Percentiles rank a stretch among this genome's conserved stretches.
phyloP scores from a whole-genome alignment of 2,888 invertebrate genomes.

The Hirtodrosophila confusa region DNA sequence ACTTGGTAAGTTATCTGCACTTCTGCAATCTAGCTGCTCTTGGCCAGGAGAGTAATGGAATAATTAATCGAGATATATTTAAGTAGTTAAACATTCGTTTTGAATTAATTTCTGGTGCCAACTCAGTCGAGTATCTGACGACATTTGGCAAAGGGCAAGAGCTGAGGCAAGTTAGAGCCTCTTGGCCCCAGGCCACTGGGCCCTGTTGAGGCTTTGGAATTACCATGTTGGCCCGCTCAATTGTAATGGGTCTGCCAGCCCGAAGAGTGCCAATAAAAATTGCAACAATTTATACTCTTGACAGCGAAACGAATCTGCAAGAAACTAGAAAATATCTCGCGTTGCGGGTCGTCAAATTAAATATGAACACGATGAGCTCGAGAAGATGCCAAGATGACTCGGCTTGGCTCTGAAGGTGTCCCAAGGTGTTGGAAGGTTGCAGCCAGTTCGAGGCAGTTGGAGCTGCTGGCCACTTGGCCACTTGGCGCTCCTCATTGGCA shows the following conservation, averaged over 20 bases:
- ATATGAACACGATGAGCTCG: slow-evolving; percentile 40
- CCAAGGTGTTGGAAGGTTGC: slow-evolving; percentile 7
- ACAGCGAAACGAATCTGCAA: slow-evolving; percentile 66
- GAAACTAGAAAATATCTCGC: slow-evolving; percentile 13
- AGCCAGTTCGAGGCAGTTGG: neutral
- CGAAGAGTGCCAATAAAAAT: slow-evolving; percentile 60
- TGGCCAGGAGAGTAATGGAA: neutral
- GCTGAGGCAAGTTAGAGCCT: neutral
- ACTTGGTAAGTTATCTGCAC: neutral
- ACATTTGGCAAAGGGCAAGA: slow-evolving; percentile 42
- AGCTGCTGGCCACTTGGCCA: slow-evolving; percentile 20
- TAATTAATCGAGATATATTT: no score
- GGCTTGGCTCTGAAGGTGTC: neutral
- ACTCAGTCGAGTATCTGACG: slow-evolving; percentile 7
- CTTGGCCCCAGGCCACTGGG: slow-evolving; percentile 9
- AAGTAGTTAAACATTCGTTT: no score
- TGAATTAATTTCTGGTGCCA: no score
- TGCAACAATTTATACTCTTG: slow-evolving; percentile 75
- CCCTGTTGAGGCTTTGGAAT: slow-evolving; percentile 20
- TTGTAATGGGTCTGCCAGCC: slow-evolving; percentile 21
- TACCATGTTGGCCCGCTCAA: slow-evolving; percentile 35
- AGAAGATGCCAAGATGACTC: no score
- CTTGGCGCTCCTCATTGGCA: slow-evolving; percentile 65
- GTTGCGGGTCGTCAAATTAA: slow-evolving; percentile 44
- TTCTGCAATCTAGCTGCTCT: neutral